Conservation (phyloP, 2,113 vertebrate genomes). For the Ictalurus furcatus region DNA sequence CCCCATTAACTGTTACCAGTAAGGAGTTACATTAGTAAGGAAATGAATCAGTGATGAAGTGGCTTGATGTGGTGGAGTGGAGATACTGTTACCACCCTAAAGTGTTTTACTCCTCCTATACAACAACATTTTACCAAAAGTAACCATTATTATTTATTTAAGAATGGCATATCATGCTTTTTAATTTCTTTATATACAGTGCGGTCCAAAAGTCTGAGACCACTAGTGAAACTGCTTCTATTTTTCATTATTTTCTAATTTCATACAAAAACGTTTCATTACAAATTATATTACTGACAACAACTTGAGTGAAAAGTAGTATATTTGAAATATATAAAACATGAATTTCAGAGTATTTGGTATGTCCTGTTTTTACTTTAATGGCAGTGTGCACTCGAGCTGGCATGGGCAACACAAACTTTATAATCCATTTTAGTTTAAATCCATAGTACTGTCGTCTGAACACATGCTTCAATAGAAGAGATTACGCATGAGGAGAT, state of each 20-base stretch:
- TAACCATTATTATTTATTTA: neutral
- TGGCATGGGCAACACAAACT: neutral
- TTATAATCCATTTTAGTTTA: neutral
- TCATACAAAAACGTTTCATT: neutral
- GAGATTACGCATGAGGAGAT: neutral
- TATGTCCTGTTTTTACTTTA: neutral
- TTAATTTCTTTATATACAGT: neutral
- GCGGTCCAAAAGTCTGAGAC: neutral
- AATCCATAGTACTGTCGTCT: neutral
- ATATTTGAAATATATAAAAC: neutral
- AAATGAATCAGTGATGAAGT: neutral
- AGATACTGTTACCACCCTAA: neutral
- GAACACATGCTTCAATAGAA: neutral
- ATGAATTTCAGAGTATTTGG: neutral
- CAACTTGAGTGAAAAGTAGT: neutral
- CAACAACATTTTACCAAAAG: neutral
- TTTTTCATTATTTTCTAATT: neutral
- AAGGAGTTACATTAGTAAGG: neutral
- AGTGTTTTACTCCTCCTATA: neutral
- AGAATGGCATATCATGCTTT: neutral
- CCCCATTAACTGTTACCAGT: neutral
- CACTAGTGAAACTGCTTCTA: neutral
- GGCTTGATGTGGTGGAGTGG: neutral
- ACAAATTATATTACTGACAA: neutral
- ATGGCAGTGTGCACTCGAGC: neutral